Evolutionary conservation across 1,140 invertebrate genomes (phyloP).

Genomic region (Cepaea nemoralis): DNA sequence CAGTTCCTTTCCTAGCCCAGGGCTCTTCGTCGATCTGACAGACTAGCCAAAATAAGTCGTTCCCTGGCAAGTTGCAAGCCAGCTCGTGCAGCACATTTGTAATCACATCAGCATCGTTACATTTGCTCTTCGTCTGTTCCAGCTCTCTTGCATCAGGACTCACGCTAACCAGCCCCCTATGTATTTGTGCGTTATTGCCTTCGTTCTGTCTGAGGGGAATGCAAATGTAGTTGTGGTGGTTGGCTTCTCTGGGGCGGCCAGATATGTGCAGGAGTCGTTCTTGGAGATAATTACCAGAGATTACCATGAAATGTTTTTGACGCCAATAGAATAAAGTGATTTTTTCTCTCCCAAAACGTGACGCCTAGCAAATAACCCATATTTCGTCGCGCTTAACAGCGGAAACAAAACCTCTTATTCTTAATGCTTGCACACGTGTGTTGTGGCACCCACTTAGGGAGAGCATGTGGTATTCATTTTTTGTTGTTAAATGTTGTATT

Average conservation of each 20-base stretch:
- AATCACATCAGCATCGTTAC: constrained; percentile 28
- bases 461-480: not conserved
- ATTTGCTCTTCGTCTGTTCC: constrained; percentile 16
- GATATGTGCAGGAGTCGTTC: not conserved
- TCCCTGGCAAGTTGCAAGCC: not conserved
- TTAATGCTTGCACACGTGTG: constrained; percentile 4
- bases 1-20: not conserved
- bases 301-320: constrained; percentile 16
- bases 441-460: not conserved
- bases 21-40: not conserved
- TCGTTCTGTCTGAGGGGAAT: not conserved
- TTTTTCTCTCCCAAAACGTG: not conserved
- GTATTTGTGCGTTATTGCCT: constrained; percentile 2
- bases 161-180: not conserved
- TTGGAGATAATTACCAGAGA: not conserved
- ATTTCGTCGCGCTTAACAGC: not conserved
- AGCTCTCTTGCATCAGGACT: constrained; percentile 3
- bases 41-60: not conserved
- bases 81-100: constrained; percentile 22
- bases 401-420: not conserved
- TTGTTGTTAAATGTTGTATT: too few relatives aligned
- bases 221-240: not conserved
- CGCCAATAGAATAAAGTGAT: not conserved
- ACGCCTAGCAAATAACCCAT: constrained; percentile 7
- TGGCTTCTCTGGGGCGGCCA: not conserved